These are phyloP conservation scores for Sula dactylatra DNA, from an alignment of 2,113 vertebrate genomes.

Conservation along the genomic window DNA sequence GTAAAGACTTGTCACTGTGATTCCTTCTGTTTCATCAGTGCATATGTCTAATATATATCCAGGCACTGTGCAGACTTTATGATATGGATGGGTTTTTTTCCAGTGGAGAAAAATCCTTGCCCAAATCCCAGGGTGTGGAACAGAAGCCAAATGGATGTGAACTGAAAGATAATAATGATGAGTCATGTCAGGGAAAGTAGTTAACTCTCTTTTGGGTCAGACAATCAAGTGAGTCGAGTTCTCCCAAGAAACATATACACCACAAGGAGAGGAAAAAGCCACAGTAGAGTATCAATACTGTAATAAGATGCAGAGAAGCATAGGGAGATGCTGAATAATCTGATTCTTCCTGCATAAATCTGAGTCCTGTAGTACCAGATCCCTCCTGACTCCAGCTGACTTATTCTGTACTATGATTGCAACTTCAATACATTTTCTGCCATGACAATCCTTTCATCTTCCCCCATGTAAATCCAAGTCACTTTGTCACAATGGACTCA, in stretches of 20 bases:
- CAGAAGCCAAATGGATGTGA: not conserved
- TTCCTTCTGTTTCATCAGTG: not conserved
- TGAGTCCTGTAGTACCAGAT: not conserved
- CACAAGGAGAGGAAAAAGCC: not conserved
- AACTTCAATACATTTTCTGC: not conserved
- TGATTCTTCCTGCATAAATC: not conserved
- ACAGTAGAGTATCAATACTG: not conserved
- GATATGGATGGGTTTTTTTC: not conserved
- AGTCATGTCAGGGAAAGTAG: not conserved
- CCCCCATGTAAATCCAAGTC: not conserved
- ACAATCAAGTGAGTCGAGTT: not conserved
- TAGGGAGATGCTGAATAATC: not conserved
- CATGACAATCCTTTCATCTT: not conserved
- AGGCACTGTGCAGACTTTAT: not conserved
- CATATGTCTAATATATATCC: not conserved
- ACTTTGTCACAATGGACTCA: not conserved
- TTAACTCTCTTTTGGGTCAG: not conserved
- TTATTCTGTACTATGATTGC: not conserved
- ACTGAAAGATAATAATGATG: not conserved
- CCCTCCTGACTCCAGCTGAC: constrained; percentile 1
- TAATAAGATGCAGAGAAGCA: not conserved
- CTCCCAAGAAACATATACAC: not conserved
- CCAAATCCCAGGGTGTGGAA: not conserved
- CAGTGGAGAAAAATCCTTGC: not conserved
- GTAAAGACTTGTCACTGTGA: not conserved